Percentiles rank a stretch among this genome's conserved stretches.
phyloP scores from a whole-genome alignment of 2,888 invertebrate genomes.

The Drosophila planitibia region DNA sequence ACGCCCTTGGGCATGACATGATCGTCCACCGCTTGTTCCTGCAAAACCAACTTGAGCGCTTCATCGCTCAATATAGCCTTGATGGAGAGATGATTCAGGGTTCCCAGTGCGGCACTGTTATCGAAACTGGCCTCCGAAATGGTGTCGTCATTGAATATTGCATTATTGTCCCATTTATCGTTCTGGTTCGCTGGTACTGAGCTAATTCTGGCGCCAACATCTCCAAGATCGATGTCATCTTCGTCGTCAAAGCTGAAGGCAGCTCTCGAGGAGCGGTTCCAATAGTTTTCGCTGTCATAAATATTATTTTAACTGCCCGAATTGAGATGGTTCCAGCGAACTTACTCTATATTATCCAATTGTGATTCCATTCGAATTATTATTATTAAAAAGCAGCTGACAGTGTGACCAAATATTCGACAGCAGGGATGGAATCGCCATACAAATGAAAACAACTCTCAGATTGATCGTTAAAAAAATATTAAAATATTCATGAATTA shows the following conservation, averaged over 20 bases:
- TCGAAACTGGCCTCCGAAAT: slow-evolving; percentile 85
- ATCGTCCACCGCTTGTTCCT: slow-evolving; percentile 82
- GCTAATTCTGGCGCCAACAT: slow-evolving; percentile 15
- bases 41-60: slow-evolving; percentile 77
- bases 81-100: slow-evolving; percentile 82
- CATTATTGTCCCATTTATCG: slow-evolving; percentile 60
- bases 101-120: slow-evolving; percentile 67
- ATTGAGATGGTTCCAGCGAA: not conserved
- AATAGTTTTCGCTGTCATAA: slow-evolving; percentile 90
- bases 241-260: slow-evolving; percentile 93
- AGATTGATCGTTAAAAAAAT: slow-evolving; percentile 1
- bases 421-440: not conserved
- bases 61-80: slow-evolving; percentile 83
- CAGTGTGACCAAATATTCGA: slow-evolving; percentile 31
- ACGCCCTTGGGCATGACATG: slow-evolving; percentile 81
- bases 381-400: slow-evolving; percentile 35
- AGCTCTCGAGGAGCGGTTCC: slow-evolving; percentile 91
- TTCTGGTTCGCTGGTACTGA: slow-evolving; percentile 25
- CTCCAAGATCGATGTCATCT: slow-evolving; percentile 86
- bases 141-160: slow-evolving; percentile 82
- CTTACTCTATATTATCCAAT: slow-evolving; percentile 56
- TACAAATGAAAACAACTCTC: not conserved
- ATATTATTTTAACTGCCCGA: not conserved
- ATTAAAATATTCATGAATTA: not conserved
- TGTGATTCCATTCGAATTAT: slow-evolving; percentile 47